These are phyloP conservation scores for Dendroctonus valens DNA, from an alignment of 1,140 invertebrate species.

Conservation along the genomic window DNA sequence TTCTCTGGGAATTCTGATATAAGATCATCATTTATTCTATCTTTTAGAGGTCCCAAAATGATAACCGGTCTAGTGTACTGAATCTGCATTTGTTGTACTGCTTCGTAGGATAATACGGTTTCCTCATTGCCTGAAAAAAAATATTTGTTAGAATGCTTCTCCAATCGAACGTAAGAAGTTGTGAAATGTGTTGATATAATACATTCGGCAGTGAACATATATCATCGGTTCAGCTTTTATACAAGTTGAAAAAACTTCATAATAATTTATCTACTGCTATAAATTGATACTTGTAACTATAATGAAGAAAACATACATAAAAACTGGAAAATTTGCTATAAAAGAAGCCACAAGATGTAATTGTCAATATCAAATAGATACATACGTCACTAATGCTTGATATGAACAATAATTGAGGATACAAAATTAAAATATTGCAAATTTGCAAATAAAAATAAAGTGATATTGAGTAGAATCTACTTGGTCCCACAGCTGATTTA, in stretches of 20 bases:
- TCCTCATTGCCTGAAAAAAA: slow-evolving; percentile 77
- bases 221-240: too few relatives aligned
- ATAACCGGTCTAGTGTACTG: slow-evolving; percentile 92
- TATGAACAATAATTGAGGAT: slow-evolving; percentile 3
- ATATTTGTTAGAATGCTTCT: not conserved
- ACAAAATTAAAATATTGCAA: slow-evolving; percentile 39
- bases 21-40: slow-evolving; percentile 98
- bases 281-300: too few relatives aligned
- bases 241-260: not conserved
- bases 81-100: slow-evolving; percentile 88
- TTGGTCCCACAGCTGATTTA: slow-evolving; percentile 1
- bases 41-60: slow-evolving; percentile 96
- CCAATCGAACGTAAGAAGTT: too few relatives aligned
- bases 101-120: slow-evolving; percentile 91
- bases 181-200: too few relatives aligned
- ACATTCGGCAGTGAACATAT: too few relatives aligned
- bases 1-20: slow-evolving; percentile 98
- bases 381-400: slow-evolving; percentile 9
- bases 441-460: slow-evolving; percentile 42
- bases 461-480: slow-evolving; percentile 13
- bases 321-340: slow-evolving; percentile 23
- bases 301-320: slow-evolving; percentile 2
- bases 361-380: slow-evolving; percentile 12
- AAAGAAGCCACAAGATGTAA: slow-evolving; percentile 28
- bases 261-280: too few relatives aligned